Conservation (phyloP, 2,888 invertebrate genomes). For the Harmothoe impar region DNA sequence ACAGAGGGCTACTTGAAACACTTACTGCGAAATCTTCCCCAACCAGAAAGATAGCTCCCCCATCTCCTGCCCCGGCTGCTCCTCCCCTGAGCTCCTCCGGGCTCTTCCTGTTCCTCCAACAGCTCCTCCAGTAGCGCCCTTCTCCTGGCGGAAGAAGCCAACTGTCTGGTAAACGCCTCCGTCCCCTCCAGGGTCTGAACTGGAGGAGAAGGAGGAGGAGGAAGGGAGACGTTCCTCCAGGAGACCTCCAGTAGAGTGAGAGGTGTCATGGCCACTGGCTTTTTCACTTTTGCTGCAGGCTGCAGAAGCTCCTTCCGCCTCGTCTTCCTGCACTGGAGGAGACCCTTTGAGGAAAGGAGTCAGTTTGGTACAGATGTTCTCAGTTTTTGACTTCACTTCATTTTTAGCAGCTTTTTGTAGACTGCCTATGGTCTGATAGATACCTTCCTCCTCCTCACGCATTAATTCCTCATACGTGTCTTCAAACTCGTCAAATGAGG, state of each 20-base stretch:
- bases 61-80: neutral
- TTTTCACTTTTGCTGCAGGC: neutral
- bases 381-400: neutral
- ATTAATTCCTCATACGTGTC: neutral
- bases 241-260: neutral
- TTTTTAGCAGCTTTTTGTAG: neutral
- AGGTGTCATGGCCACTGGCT: neutral
- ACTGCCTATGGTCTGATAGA: constrained; percentile 18
- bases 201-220: neutral
- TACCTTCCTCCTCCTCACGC: neutral
- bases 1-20: neutral
- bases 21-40: constrained; percentile 15
- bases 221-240: neutral
- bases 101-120: neutral
- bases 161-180: constrained; percentile 1
- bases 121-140: neutral
- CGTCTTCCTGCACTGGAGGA: neutral
- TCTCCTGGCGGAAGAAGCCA: neutral
- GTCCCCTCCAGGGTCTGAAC: neutral
- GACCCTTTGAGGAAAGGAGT: neutral
- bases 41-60: constrained; percentile 19
- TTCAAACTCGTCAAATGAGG: neutral
- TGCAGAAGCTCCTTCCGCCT: neutral
- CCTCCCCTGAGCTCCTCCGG: neutral
- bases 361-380: neutral